These are phyloP conservation scores for Phalloptychus januarius DNA, from an alignment of 2,797 vertebrate genomes.

Conservation along the genomic window DNA sequence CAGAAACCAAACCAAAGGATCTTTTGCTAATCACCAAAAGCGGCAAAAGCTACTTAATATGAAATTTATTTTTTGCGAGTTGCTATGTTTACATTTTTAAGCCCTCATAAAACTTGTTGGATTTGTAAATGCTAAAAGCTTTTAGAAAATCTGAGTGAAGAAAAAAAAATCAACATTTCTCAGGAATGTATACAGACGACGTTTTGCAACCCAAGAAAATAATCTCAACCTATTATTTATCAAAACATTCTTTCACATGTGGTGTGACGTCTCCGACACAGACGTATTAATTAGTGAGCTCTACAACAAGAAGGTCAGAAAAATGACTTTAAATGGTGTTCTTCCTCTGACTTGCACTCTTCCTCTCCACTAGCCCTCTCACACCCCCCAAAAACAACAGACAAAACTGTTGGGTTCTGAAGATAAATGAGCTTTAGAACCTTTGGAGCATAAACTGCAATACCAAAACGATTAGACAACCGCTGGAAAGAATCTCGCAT, in stretches of 20 bases:
- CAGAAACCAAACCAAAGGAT: neutral
- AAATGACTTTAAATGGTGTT: neutral
- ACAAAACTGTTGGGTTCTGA: neutral
- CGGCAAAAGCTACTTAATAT: neutral
- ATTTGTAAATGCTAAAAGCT: neutral
- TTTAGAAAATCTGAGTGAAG: neutral
- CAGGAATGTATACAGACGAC: neutral
- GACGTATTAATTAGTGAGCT: neutral
- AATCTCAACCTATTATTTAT: neutral
- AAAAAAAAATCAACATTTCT: neutral
- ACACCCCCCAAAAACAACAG: neutral
- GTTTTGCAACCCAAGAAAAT: neutral
- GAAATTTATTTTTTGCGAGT: neutral
- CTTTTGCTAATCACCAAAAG: neutral
- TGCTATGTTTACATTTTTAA: neutral
- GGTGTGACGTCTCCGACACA: neutral
- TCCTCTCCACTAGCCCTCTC: neutral
- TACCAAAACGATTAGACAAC: slow-evolving; percentile 5
- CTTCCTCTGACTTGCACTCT: neutral
- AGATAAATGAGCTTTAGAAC: slow-evolving; percentile 3
- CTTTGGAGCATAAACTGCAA: slow-evolving; percentile 6
- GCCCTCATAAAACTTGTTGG: neutral
- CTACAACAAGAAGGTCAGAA: neutral
- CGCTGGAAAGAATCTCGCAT: slow-evolving; percentile 33
- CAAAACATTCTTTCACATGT: neutral